phyloP scores from a whole-genome alignment of 2,797 vertebrate genomes.

The Craterocephalus amniculus region DNA sequence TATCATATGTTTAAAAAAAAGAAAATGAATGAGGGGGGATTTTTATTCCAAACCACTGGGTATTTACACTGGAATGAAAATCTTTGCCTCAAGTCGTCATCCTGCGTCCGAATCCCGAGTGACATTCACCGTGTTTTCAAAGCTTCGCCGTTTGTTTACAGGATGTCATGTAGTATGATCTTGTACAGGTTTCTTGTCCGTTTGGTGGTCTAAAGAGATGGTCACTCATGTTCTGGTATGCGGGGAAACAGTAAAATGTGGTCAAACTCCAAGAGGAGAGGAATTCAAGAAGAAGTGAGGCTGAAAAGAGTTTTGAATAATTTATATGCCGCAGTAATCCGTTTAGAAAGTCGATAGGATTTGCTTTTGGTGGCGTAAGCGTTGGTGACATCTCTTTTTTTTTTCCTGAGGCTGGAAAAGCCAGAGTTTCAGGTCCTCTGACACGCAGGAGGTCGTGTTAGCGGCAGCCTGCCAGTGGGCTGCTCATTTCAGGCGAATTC shows the following conservation, averaged over 20 bases:
- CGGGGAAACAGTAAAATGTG: background rate
- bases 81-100: constrained; percentile 32
- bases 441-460: too few relatives aligned
- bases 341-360: too few relatives aligned
- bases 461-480: too few relatives aligned
- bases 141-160: constrained; percentile 25
- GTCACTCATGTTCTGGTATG: background rate
- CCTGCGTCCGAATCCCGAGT: background rate
- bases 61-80: constrained; percentile 31
- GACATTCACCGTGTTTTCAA: constrained; percentile 18
- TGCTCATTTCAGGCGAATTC: too few relatives aligned
- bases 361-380: too few relatives aligned
- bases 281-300: background rate
- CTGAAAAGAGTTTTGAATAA: constrained; percentile 13
- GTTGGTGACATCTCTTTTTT: too few relatives aligned
- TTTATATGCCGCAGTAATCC: background rate
- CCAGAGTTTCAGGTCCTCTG: too few relatives aligned
- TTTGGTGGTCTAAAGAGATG: background rate
- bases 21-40: constrained; percentile 26
- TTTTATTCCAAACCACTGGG: constrained; percentile 52
- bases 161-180: background rate
- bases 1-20: background rate
- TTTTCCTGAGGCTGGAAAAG: too few relatives aligned
- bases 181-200: background rate
- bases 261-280: background rate